Percentiles rank a stretch among this genome's conserved stretches.
Conservation (phyloP, 1,140 invertebrate genomes). For the Drosophila subobscura region DNA sequence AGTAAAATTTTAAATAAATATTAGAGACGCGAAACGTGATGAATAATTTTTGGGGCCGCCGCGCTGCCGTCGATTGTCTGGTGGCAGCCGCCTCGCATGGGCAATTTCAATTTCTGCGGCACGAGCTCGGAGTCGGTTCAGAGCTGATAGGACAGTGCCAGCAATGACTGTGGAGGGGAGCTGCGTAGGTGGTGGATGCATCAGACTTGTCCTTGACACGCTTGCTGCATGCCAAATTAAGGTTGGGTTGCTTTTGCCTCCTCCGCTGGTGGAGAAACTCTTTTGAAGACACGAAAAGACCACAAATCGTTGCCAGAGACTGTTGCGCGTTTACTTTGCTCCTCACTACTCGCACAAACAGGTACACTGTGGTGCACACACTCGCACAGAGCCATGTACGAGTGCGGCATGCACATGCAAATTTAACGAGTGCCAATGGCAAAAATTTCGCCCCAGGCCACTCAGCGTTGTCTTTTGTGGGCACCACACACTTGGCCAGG, state of each 20-base stretch:
- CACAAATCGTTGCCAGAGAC: constrained; percentile 61
- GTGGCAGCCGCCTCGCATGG: constrained; percentile 23
- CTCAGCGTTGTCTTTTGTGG: constrained; percentile 72
- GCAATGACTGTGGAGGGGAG: not conserved
- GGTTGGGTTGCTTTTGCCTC: constrained; percentile 43
- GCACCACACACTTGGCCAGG: constrained; percentile 10
- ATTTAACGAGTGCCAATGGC: constrained; percentile 78
- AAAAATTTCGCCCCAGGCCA: constrained; percentile 71
- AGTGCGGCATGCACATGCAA: constrained; percentile 61
- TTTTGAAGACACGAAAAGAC: constrained; percentile 39
- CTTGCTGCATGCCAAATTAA: constrained; percentile 74
- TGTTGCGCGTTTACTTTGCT: constrained; percentile 70
- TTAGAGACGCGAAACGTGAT: constrained; percentile 56
- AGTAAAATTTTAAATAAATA: constrained; percentile 79
- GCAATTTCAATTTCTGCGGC: constrained; percentile 64
- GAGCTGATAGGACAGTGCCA: not conserved
- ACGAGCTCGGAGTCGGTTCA: constrained; percentile 9
- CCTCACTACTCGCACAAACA: constrained; percentile 14
- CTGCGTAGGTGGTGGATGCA: constrained; percentile 46
- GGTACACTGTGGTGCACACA: not conserved
- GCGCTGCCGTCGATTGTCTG: constrained; percentile 48
- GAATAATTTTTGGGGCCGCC: constrained; percentile 64
- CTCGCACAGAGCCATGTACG: not conserved
- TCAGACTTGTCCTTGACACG: constrained; percentile 67
- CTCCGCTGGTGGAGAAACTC: constrained; percentile 29